phyloP scores from a whole-genome alignment of 1,140 invertebrate genomes.

The Pseudomyrmex sp. region DNA sequence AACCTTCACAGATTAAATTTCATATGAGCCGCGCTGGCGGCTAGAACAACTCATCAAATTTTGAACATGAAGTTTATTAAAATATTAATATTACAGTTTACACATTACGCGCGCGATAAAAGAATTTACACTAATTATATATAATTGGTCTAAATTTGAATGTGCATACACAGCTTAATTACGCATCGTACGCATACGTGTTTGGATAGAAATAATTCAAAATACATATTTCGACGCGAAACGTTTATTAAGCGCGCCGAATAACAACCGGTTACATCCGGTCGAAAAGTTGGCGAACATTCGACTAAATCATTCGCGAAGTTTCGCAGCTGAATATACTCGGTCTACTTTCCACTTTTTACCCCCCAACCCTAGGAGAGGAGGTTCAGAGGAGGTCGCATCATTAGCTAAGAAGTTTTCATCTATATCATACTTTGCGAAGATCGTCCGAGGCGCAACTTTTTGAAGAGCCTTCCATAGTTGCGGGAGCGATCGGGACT shows the following conservation, averaged over 20 bases:
- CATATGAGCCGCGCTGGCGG: too few relatives aligned
- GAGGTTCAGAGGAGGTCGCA: conserved; percentile 47
- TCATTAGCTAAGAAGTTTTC: conserved; percentile 69
- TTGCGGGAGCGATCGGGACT: conserved; percentile 44
- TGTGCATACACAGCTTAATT: not conserved
- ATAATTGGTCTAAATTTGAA: too few relatives aligned
- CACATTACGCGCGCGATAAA: too few relatives aligned
- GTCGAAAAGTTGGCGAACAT: conserved; percentile 34
- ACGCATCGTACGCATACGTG: not conserved
- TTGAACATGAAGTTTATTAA: not conserved
- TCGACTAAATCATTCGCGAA: conserved; percentile 53
- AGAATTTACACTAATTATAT: too few relatives aligned
- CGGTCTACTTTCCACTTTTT: conserved; percentile 48
- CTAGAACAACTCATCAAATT: not conserved
- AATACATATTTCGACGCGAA: not conserved
- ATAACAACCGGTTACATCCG: conserved; percentile 6
- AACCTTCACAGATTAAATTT: too few relatives aligned
- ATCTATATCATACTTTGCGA: conserved; percentile 69
- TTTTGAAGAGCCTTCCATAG: conserved; percentile 50
- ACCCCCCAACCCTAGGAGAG: not conserved
- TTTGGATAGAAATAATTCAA: not conserved
- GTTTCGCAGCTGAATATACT: conserved; percentile 42
- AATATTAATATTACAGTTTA: not conserved
- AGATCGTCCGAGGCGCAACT: conserved; percentile 59
- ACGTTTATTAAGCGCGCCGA: conserved; percentile 6